Evolutionary conservation across 2,888 invertebrate species (phyloP).

Genomic region (Thera britannica): DNA sequence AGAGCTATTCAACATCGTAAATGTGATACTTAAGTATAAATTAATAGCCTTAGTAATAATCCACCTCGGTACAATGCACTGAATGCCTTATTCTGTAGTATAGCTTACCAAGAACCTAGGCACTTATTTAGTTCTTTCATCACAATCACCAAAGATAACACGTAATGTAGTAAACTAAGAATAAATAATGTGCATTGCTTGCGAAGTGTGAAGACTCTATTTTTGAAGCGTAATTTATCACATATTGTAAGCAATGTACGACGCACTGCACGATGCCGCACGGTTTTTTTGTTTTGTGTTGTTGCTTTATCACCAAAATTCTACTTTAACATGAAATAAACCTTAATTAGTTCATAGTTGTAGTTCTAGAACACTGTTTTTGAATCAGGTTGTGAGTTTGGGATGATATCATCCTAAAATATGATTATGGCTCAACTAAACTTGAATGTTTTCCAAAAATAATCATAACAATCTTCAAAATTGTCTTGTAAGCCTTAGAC

Average conservation of each 20-base stretch:
- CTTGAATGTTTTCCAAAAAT: too few relatives aligned
- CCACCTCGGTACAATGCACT: conserved; percentile 36
- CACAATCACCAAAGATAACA: background rate
- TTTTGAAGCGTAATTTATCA: background rate
- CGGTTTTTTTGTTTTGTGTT: conserved; percentile 5
- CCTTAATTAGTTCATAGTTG: background rate
- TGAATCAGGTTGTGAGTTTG: too few relatives aligned
- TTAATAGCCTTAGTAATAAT: conserved; percentile 19
- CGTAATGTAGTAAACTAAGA: conserved; percentile 1
- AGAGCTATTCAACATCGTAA: conserved; percentile 37
- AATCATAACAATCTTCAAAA: too few relatives aligned
- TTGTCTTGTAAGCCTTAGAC: too few relatives aligned
- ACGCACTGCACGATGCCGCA: conserved; percentile 16
- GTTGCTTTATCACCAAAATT: conserved; percentile 2
- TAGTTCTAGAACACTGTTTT: too few relatives aligned
- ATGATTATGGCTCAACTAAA: too few relatives aligned
- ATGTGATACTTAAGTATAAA: conserved; percentile 5
- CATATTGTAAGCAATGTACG: conserved; percentile 12
- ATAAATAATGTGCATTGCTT: background rate
- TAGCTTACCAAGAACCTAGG: conserved; percentile 7
- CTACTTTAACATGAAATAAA: background rate
- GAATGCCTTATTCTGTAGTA: conserved; percentile 19
- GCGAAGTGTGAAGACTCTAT: background rate
- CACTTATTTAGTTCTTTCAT: background rate
- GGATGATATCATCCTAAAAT: too few relatives aligned